Percentiles rank a stretch among this genome's conserved stretches.
phyloP scores from a whole-genome alignment of 2,113 vertebrate genomes.

The Centropus bengalensis region DNA sequence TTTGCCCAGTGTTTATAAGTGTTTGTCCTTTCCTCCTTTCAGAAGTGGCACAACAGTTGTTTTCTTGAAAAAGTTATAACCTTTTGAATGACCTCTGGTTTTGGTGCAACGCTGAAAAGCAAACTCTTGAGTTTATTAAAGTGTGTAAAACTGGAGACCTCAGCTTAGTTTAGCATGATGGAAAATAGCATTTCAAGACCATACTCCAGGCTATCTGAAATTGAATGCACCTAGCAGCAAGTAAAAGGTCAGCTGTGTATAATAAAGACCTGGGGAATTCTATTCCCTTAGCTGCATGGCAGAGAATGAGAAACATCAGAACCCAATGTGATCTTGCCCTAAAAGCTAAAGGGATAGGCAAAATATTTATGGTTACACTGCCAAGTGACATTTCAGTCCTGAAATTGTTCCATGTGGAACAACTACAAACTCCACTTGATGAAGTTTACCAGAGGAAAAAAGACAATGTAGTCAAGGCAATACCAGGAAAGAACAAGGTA shows the following conservation, averaged over 20 bases:
- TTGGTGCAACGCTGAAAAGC: not conserved
- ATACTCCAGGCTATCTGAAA: not conserved
- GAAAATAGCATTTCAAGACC: constrained; percentile 6
- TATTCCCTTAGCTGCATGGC: not conserved
- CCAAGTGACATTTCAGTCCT: not conserved
- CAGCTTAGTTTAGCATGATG: not conserved
- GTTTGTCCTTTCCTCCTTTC: not conserved
- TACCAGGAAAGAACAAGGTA: not conserved
- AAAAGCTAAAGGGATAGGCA: not conserved
- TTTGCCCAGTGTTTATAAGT: not conserved
- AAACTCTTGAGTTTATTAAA: not conserved
- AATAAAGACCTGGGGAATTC: not conserved
- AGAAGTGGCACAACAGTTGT: not conserved
- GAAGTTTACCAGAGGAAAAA: not conserved
- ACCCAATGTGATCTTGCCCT: not conserved
- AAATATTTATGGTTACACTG: not conserved
- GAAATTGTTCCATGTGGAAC: not conserved
- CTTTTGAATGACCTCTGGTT: constrained; percentile 32
- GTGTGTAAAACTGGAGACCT: constrained; percentile 2
- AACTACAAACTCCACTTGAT: not conserved
- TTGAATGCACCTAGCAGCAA: not conserved
- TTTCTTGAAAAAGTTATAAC: constrained; percentile 9
- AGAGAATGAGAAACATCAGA: constrained; percentile 16
- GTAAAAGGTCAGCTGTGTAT: constrained; percentile 20
- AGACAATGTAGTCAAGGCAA: not conserved